Conservation (phyloP, 2,797 vertebrate species). For the Perodicticus potto region DNA sequence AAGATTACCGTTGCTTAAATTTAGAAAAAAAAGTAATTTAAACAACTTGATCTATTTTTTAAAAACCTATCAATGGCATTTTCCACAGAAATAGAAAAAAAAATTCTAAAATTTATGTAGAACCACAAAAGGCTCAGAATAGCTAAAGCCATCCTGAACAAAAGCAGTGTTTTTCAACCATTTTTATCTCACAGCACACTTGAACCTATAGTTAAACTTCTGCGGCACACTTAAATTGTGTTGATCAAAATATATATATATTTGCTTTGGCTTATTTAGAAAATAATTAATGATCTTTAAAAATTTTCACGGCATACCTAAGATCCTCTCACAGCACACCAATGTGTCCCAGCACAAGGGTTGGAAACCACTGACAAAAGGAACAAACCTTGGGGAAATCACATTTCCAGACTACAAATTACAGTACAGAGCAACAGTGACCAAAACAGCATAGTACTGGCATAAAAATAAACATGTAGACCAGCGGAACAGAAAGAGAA, state of each 20-base stretch:
- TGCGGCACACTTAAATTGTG: no score
- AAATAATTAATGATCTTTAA: no score
- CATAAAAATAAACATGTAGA: neutral
- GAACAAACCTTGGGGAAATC: neutral
- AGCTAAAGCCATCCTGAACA: neutral
- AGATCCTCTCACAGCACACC: no score
- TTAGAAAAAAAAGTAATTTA: neutral
- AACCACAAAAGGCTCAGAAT: neutral
- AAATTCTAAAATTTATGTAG: neutral
- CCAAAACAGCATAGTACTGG: neutral
- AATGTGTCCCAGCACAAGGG: no score
- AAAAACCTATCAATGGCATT: neutral
- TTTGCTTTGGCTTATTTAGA: no score
- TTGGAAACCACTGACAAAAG: neutral
- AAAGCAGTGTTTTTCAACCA: neutral
- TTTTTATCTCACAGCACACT: no score
- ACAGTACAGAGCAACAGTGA: neutral
- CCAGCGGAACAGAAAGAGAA: neutral
- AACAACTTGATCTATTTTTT: neutral
- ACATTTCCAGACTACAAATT: neutral
- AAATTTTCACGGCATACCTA: no score
- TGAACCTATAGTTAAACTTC: no score
- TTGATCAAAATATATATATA: no score
- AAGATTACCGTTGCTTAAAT: neutral
- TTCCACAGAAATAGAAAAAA: neutral